Evolutionary conservation across 2,113 vertebrate species (phyloP).

Genomic region (Myiopsitta monachus): DNA sequence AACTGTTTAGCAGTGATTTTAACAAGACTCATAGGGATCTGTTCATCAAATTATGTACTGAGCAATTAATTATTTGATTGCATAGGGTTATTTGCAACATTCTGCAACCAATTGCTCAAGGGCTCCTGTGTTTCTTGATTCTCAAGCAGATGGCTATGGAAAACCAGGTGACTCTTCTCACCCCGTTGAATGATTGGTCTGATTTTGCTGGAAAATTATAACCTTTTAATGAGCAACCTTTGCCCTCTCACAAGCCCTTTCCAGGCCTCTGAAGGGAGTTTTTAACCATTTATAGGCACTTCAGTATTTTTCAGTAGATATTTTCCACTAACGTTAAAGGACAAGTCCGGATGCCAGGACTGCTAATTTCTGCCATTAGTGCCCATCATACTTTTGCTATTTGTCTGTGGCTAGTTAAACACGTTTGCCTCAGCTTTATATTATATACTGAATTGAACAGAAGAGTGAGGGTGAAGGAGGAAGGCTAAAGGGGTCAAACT

Average conservation of each 20-base stretch:
- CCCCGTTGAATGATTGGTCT: not conserved
- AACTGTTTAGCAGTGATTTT: not conserved
- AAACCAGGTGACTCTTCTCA: slow-evolving; percentile 30
- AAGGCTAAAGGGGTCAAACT: not conserved
- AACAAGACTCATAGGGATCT: not conserved
- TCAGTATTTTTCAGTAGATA: not conserved
- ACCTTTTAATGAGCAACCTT: slow-evolving; percentile 28
- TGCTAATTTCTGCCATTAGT: not conserved
- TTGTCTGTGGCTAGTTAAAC: not conserved
- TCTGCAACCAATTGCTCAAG: not conserved
- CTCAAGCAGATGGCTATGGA: not conserved
- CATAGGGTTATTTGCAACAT: not conserved
- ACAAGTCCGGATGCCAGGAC: not conserved
- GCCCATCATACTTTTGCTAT: not conserved
- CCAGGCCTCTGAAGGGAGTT: not conserved
- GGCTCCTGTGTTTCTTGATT: not conserved
- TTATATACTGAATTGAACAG: not conserved
- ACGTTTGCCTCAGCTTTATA: not conserved
- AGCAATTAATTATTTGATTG: not conserved
- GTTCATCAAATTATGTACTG: not conserved
- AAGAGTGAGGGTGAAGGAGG: not conserved
- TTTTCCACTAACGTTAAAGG: slow-evolving; percentile 2
- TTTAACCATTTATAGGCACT: not conserved
- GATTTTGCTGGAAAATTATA: slow-evolving; percentile 52
- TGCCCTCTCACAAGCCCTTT: not conserved